Evolutionary conservation across 2,797 vertebrate genomes (phyloP).

Genomic region (Tenualosa thibaudeaui): DNA sequence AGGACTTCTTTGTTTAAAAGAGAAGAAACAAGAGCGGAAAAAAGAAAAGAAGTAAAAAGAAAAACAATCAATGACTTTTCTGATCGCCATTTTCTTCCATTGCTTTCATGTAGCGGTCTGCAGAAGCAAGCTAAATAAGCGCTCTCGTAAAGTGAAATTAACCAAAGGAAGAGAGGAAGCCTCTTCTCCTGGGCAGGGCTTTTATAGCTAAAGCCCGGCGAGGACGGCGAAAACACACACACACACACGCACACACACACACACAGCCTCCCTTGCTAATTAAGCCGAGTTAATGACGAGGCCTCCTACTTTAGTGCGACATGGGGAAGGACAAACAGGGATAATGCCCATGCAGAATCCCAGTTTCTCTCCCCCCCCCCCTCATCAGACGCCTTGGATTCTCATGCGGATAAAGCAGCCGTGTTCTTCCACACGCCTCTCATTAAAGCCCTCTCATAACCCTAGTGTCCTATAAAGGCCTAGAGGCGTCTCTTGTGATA

Average conservation of each 20-base stretch:
- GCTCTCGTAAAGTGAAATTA: not conserved
- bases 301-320: not conserved
- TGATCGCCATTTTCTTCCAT: not conserved
- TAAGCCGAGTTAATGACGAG: conserved; percentile 5
- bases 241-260: not conserved
- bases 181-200: not conserved
- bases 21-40: too few species aligned
- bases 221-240: not conserved
- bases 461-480: not conserved
- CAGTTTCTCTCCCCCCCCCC: not conserved
- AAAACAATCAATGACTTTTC: not conserved
- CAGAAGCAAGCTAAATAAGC: not conserved
- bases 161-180: not conserved
- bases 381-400: not conserved
- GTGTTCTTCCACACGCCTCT: not conserved
- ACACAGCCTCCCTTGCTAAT: not conserved
- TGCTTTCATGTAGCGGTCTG: not conserved
- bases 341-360: not conserved
- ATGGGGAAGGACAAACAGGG: not conserved
- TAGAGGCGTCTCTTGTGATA: not conserved
- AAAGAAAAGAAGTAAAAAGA: not conserved
- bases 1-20: not conserved
- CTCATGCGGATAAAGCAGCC: not conserved
- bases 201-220: not conserved
- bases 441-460: not conserved